phyloP scores from a whole-genome alignment of 2,113 vertebrate genomes.

The Furnarius figulus region DNA sequence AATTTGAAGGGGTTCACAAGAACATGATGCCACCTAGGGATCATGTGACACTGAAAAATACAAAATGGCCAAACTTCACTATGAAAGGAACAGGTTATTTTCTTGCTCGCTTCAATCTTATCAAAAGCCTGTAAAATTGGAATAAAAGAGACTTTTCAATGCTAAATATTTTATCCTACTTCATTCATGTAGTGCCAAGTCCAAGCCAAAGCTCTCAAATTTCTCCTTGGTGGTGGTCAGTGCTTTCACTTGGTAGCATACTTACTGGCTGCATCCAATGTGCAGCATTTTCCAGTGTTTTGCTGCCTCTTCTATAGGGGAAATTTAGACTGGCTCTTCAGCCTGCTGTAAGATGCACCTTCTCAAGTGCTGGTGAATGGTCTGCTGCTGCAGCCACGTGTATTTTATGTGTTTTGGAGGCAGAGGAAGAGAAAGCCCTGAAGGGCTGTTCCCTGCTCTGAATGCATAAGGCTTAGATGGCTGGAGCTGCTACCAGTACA shows the following conservation, averaged over 20 bases:
- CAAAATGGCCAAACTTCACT: background rate
- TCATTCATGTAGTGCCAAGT: background rate
- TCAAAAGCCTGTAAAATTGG: background rate
- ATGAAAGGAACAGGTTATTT: background rate
- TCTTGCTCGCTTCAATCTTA: background rate
- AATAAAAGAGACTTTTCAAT: background rate
- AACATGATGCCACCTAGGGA: background rate
- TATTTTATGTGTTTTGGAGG: background rate
- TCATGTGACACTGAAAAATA: background rate
- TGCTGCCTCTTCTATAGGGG: background rate
- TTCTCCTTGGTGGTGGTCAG: background rate
- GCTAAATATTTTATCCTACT: background rate
- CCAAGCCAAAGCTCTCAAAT: background rate
- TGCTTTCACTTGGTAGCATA: background rate
- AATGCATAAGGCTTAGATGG: background rate
- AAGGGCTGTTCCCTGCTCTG: background rate
- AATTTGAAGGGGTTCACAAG: background rate
- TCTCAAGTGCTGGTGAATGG: background rate
- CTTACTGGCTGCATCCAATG: background rate
- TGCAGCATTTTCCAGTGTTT: background rate
- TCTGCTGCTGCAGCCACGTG: background rate
- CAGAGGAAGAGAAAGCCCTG: background rate
- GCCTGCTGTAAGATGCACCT: background rate
- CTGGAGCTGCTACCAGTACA: background rate
- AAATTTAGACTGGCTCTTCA: background rate